phyloP scores from a whole-genome alignment of 2,797 vertebrate species.

The Tolypeutes matacus region DNA sequence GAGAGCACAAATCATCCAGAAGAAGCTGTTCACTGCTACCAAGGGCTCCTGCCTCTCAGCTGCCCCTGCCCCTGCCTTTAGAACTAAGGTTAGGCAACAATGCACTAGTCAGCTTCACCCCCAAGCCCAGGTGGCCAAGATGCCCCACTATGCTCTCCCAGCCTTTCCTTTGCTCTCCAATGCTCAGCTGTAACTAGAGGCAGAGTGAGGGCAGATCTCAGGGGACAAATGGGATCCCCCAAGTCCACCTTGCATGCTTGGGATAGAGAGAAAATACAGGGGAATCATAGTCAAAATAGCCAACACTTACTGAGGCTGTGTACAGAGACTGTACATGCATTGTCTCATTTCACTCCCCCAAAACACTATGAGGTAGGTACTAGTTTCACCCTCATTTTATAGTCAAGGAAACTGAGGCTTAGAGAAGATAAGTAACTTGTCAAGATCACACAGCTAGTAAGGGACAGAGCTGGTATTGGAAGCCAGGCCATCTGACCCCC shows the following conservation, averaged over 20 bases:
- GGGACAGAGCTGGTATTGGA: background rate
- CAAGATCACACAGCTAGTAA: background rate
- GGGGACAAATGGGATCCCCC: background rate
- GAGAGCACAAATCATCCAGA: background rate
- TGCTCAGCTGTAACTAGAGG: background rate
- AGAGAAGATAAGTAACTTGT: constrained; percentile 4
- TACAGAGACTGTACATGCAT: background rate
- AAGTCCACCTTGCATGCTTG: background rate
- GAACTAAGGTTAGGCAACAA: background rate
- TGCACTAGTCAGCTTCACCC: background rate
- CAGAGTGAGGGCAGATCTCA: background rate
- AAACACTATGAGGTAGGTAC: background rate
- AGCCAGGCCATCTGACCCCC: background rate
- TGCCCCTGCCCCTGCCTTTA: background rate
- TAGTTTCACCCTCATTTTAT: constrained; percentile 40
- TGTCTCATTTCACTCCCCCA: background rate
- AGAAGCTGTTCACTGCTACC: background rate
- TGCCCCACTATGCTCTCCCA: background rate
- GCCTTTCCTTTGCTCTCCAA: constrained; percentile 6
- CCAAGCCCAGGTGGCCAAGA: constrained; percentile 28
- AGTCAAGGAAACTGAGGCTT: constrained; percentile 8
- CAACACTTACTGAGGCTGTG: background rate
- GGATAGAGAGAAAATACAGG: background rate
- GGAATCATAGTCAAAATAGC: background rate
- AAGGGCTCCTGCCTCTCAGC: background rate